Evolutionary conservation across 2,888 invertebrate genomes (phyloP).

Genomic region (Brachylomia viminalis): DNA sequence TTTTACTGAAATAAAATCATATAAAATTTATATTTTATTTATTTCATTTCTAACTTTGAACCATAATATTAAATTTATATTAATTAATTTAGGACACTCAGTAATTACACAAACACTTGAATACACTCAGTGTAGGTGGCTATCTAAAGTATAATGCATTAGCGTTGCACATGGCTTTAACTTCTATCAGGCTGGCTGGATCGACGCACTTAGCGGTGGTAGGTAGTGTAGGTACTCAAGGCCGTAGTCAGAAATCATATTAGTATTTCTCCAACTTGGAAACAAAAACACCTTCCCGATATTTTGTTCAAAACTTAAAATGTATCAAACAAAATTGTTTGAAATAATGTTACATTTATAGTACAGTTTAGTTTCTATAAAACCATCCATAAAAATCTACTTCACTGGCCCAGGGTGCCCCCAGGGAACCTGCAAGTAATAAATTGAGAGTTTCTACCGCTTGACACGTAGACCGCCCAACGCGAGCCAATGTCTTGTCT

Average conservation of each 20-base stretch:
- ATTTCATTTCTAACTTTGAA: too few species aligned
- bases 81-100: slow-evolving; percentile 25
- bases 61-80: too few species aligned
- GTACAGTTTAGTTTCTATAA: slow-evolving; percentile 17
- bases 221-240: slow-evolving; percentile 23
- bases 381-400: slow-evolving; percentile 3
- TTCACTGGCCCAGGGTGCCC: background rate
- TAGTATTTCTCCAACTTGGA: background rate
- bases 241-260: background rate
- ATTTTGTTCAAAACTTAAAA: background rate
- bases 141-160: slow-evolving; percentile 57
- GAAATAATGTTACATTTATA: background rate
- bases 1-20: too few species aligned
- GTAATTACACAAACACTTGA: slow-evolving; percentile 44
- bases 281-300: background rate
- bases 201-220: slow-evolving; percentile 39
- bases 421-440: slow-evolving; percentile 26
- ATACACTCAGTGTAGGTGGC: slow-evolving; percentile 27
- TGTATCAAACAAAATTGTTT: background rate
- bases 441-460: slow-evolving; percentile 36
- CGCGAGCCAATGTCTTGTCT: slow-evolving; percentile 26
- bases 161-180: slow-evolving; percentile 41
- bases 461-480: slow-evolving; percentile 39
- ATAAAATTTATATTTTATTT: too few species aligned
- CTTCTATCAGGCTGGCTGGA: slow-evolving; percentile 35